Conservation (phyloP, 2,888 invertebrate genomes). For the Odontothrips loti region DNA sequence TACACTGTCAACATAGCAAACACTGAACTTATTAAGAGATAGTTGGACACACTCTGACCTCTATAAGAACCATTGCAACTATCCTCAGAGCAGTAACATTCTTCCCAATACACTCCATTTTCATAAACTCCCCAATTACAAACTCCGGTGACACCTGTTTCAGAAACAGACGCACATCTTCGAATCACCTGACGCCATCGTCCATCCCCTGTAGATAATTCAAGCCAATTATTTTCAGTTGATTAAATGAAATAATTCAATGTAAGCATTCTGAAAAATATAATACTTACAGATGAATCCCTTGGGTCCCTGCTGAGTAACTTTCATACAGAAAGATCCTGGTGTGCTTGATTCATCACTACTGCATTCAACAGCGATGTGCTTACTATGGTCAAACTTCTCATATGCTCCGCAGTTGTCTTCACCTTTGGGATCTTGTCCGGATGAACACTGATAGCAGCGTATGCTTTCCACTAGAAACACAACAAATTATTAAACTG, state of each 20-base stretch:
- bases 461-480: conserved; percentile 64
- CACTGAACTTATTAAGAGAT: neutral
- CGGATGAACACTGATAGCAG: conserved; percentile 91
- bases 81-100: conserved; percentile 91
- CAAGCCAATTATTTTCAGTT: conserved; percentile 27
- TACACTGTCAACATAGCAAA: neutral
- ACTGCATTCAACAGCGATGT: conserved; percentile 89
- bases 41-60: neutral
- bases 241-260: neutral
- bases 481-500: neutral
- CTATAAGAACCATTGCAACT: conserved; percentile 65
- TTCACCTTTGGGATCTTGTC: conserved; percentile 71
- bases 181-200: conserved; percentile 89
- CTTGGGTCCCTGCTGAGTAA: conserved; percentile 87
- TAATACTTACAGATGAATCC: conserved; percentile 85
- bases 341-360: conserved; percentile 92
- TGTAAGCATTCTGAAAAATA: neutral
- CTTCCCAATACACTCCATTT: conserved; percentile 94
- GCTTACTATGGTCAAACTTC: conserved; percentile 74
- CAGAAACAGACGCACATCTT: conserved; percentile 83
- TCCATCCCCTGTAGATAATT: conserved; percentile 75
- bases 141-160: conserved; percentile 88
- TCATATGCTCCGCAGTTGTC: conserved; percentile 89
- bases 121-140: conserved; percentile 95
- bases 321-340: conserved; percentile 94